Percentiles rank a stretch among this genome's conserved stretches.
These are phyloP conservation scores for Lordiphosa fenestrarum DNA, from an alignment of 2,888 invertebrate genomes.

Conservation along the genomic window DNA sequence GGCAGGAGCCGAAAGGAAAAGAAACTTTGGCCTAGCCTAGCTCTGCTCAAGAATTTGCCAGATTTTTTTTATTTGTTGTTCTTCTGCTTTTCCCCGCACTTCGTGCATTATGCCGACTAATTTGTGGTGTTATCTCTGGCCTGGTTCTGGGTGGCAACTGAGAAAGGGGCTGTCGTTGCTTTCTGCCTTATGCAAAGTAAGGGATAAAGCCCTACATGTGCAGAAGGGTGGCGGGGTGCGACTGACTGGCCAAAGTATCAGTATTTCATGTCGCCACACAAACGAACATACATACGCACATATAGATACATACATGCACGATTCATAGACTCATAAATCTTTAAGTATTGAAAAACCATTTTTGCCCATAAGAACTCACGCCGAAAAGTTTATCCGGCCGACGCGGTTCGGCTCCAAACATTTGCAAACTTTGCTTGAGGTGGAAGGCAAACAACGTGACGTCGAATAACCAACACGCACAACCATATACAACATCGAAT, in stretches of 20 bases:
- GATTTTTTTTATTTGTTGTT: slow-evolving; percentile 36
- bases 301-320: slow-evolving; percentile 58
- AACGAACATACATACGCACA: slow-evolving; percentile 22
- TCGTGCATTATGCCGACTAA: slow-evolving; percentile 57
- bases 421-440: slow-evolving; percentile 68
- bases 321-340: slow-evolving; percentile 75
- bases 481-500: slow-evolving; percentile 60
- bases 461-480: slow-evolving; percentile 57
- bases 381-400: slow-evolving; percentile 64
- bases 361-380: slow-evolving; percentile 67
- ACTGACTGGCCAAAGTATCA: slow-evolving; percentile 35
- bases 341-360: slow-evolving; percentile 72
- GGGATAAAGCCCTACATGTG: slow-evolving; percentile 56
- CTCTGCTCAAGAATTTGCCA: slow-evolving; percentile 58
- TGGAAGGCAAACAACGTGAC: slow-evolving; percentile 71
- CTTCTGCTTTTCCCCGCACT: slow-evolving; percentile 20
- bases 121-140: slow-evolving; percentile 71
- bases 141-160: slow-evolving; percentile 20
- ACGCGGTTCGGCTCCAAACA: slow-evolving; percentile 39
- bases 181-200: slow-evolving; percentile 64
- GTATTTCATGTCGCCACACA: slow-evolving; percentile 60
- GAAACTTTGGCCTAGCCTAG: slow-evolving; percentile 39
- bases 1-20: not conserved
- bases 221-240: slow-evolving; percentile 5
- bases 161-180: slow-evolving; percentile 6